Evolutionary conservation across 2,888 invertebrate genomes (phyloP).

Genomic region (Lymantria dispar): DNA sequence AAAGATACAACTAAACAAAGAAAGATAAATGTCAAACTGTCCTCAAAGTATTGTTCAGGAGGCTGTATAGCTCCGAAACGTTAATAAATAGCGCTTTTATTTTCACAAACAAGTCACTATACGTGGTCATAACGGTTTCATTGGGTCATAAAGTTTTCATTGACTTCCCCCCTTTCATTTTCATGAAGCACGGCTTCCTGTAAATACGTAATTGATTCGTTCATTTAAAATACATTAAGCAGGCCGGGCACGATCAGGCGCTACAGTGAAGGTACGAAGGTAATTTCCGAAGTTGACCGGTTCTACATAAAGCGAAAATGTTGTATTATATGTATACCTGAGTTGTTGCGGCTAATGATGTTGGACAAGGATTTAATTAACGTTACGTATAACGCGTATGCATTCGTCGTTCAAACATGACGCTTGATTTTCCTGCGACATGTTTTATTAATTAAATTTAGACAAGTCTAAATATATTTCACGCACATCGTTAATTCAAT

Average conservation of each 20-base stretch:
- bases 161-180: slow-evolving; percentile 50
- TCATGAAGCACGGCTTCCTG: slow-evolving; percentile 44
- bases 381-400: slow-evolving; percentile 12
- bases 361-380: slow-evolving; percentile 31
- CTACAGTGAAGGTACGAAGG: slow-evolving; percentile 44
- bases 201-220: slow-evolving; percentile 60
- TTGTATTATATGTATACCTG: slow-evolving; percentile 14
- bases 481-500: slow-evolving; percentile 13
- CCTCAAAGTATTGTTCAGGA: not conserved
- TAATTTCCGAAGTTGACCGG: slow-evolving; percentile 45
- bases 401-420: slow-evolving; percentile 22
- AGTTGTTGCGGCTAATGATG: slow-evolving; percentile 13
- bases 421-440: slow-evolving; percentile 18
- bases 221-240: slow-evolving; percentile 71
- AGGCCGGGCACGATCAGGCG: slow-evolving; percentile 47
- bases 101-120: slow-evolving; percentile 6
- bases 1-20: too few relatives aligned
- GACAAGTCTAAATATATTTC: slow-evolving; percentile 9
- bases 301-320: slow-evolving; percentile 18
- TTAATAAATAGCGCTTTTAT: slow-evolving; percentile 7
- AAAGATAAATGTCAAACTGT: slow-evolving; percentile 22
- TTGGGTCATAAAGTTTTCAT: slow-evolving; percentile 49
- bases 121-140: slow-evolving; percentile 38
- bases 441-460: slow-evolving; percentile 26
- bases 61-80: not conserved